phyloP scores from a whole-genome alignment of 1,140 invertebrate species.

The Diabrotica virgifera region DNA sequence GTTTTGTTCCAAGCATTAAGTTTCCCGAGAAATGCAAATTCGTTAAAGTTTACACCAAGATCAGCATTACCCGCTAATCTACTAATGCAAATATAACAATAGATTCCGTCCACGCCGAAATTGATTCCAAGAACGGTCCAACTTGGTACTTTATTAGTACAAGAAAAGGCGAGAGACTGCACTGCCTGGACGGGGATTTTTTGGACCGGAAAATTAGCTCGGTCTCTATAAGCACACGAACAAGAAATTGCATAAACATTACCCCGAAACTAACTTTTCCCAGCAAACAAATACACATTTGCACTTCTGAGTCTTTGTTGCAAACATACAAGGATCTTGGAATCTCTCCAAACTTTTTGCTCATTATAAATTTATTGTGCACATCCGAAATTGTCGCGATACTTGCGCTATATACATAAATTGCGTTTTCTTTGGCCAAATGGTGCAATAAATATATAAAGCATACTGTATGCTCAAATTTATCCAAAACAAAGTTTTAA shows the following conservation, averaged over 20 bases:
- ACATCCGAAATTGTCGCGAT: background rate
- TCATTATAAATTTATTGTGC: background rate
- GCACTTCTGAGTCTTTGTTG: constrained; percentile 1
- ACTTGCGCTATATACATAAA: too few species aligned
- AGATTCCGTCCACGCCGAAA: too few species aligned
- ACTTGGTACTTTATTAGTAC: too few species aligned
- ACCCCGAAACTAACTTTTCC: constrained; percentile 6
- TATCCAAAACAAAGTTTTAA: too few species aligned
- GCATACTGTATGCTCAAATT: too few species aligned
- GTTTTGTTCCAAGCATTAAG: too few species aligned
- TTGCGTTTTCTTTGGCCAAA: too few species aligned
- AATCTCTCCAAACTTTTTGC: background rate
- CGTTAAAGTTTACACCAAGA: background rate
- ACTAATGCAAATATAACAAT: too few species aligned
- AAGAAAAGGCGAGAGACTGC: background rate
- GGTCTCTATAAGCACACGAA: background rate
- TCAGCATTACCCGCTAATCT: too few species aligned
- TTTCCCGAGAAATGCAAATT: background rate
- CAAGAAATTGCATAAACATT: constrained; percentile 8
- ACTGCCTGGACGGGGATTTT: background rate
- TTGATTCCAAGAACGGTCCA: too few species aligned
- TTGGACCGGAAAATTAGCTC: constrained; percentile 11
- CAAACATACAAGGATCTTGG: constrained; percentile 2
- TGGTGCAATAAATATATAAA: too few species aligned
- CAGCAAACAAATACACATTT: constrained; percentile 1